Conservation (phyloP, 2,888 invertebrate species). For the Ditylenchus weischeri region DNA sequence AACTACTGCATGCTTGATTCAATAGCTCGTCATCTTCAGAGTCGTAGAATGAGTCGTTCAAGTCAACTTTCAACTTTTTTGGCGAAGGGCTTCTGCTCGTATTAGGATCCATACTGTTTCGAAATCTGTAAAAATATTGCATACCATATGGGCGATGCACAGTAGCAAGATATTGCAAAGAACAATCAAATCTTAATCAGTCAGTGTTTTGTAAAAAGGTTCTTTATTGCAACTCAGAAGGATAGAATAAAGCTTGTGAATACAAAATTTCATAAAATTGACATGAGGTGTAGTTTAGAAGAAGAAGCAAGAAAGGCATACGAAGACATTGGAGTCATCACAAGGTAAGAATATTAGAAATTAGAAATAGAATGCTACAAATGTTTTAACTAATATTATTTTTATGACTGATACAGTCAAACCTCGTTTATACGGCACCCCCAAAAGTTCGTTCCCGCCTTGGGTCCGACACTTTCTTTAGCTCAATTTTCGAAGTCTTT, state of each 20-base stretch:
- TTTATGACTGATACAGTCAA: too few relatives aligned
- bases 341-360: not conserved
- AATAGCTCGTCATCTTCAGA: slow-evolving; percentile 16
- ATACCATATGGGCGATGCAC: too few relatives aligned
- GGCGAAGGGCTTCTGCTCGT: not conserved
- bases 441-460: too few relatives aligned
- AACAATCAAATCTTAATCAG: too few relatives aligned
- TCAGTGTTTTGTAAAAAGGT: too few relatives aligned
- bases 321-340: not conserved
- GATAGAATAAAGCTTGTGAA: not conserved
- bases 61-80: slow-evolving; percentile 4
- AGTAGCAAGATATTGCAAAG: too few relatives aligned
- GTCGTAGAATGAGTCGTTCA: slow-evolving; percentile 17
- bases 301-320: not conserved
- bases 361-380: too few relatives aligned
- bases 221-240: not conserved
- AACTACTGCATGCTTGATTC: slow-evolving; percentile 12
- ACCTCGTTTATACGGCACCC: too few relatives aligned
- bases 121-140: not conserved
- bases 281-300: too few relatives aligned
- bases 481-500: too few relatives aligned
- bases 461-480: too few relatives aligned
- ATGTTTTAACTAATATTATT: too few relatives aligned
- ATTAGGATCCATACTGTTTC: not conserved
- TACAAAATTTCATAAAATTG: not conserved